Conservation (phyloP, 2,113 vertebrate genomes). For the Perca schrenkii region DNA sequence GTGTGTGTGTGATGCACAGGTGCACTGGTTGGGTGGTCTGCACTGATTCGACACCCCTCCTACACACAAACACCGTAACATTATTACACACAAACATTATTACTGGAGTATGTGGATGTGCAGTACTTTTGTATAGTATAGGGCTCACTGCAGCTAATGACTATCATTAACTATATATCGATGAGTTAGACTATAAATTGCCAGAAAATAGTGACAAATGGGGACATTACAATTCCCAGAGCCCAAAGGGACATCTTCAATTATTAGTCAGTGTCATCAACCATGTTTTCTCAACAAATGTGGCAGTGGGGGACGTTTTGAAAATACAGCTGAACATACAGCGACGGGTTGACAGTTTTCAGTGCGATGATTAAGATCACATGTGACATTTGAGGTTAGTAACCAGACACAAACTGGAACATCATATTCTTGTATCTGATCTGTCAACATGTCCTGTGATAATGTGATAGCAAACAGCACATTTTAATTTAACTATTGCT, state of each 20-base stretch:
- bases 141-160: background rate
- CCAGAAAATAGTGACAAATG: background rate
- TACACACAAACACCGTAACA: background rate
- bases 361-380: background rate
- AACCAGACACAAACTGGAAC: background rate
- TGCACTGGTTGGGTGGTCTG: constrained; percentile 69
- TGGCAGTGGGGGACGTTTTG: background rate
- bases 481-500: background rate
- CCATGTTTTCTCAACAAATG: background rate
- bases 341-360: background rate
- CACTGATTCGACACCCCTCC: background rate
- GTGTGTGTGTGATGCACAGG: constrained; percentile 49
- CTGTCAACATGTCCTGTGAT: background rate
- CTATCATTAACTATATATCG: too few relatives aligned
- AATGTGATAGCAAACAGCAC: background rate
- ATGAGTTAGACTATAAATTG: background rate
- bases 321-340: background rate
- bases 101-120: background rate
- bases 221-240: background rate
- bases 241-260: background rate
- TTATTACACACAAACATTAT: background rate
- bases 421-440: background rate
- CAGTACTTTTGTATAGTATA: background rate
- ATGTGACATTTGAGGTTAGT: background rate
- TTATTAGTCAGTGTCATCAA: too few relatives aligned